Evolutionary conservation across 2,888 invertebrate genomes (phyloP).

Genomic region (Eupithecia tripunctaria): DNA sequence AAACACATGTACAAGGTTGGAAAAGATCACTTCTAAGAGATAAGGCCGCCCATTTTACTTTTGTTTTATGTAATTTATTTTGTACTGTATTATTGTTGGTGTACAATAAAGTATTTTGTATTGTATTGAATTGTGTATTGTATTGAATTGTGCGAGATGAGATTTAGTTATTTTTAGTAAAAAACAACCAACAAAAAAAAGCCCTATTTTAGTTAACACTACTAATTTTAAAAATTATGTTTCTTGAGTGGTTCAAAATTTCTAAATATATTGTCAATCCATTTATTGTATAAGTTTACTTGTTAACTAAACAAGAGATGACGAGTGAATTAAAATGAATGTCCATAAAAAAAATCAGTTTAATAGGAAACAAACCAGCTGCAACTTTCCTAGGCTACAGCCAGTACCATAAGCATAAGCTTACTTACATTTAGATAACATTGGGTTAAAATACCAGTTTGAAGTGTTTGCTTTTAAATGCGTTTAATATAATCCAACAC

Average conservation of each 20-base stretch:
- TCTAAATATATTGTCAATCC: too few species aligned
- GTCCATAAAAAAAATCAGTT: background rate
- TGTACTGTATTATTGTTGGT: too few species aligned
- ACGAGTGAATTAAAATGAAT: background rate
- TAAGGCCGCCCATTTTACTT: too few species aligned
- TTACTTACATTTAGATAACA: conserved; percentile 32
- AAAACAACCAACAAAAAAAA: too few species aligned
- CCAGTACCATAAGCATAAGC: conserved; percentile 31
- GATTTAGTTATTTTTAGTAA: too few species aligned
- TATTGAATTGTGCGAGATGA: too few species aligned
- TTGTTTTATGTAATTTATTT: too few species aligned
- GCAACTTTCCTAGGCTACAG: background rate
- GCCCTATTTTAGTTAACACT: too few species aligned
- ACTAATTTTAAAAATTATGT: background rate
- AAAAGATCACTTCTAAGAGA: too few species aligned
- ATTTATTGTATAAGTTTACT: background rate
- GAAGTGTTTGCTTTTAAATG: conserved; percentile 28
- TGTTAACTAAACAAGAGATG: background rate
- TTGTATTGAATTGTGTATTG: too few species aligned
- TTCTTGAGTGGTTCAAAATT: too few species aligned
- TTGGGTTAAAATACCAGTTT: conserved; percentile 32
- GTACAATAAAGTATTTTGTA: too few species aligned
- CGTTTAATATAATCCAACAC: conserved; percentile 35
- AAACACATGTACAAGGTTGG: background rate
- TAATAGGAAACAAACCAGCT: conserved; percentile 15